phyloP scores from a whole-genome alignment of 2,797 vertebrate species.

The Garrulus glandarius region DNA sequence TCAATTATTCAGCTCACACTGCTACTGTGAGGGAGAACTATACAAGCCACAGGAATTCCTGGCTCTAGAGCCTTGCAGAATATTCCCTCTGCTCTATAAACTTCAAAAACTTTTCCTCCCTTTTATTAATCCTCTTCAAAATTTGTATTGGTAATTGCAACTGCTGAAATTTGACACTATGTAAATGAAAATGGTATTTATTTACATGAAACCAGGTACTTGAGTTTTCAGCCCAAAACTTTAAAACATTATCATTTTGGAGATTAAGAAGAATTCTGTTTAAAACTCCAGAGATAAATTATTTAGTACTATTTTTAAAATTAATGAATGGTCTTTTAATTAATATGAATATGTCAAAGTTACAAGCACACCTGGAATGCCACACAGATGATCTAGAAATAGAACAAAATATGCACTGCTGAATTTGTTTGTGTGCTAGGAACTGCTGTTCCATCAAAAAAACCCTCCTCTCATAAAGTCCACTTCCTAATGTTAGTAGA shows the following conservation, averaged over 20 bases:
- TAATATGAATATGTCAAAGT: neutral
- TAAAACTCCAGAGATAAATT: neutral
- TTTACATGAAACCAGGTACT: neutral
- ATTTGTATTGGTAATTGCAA: neutral
- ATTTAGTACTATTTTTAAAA: neutral
- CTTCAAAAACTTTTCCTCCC: rapidly evolving
- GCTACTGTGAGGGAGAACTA: neutral
- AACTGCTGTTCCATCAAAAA: neutral
- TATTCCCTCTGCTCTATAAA: neutral
- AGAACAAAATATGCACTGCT: neutral
- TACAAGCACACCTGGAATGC: neutral
- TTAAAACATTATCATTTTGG: neutral
- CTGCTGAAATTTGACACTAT: neutral
- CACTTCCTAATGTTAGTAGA: neutral
- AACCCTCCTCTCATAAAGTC: neutral
- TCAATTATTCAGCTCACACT: neutral
- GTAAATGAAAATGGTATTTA: neutral
- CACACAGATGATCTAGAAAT: neutral
- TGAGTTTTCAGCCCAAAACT: neutral
- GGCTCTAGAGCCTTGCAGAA: neutral
- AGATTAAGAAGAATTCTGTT: neutral
- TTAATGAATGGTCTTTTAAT: neutral
- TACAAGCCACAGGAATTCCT: neutral
- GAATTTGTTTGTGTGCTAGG: neutral
- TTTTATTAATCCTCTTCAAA: neutral